phyloP scores from a whole-genome alignment of 2,797 vertebrate genomes.

The Stomatorhinus walkeri region DNA sequence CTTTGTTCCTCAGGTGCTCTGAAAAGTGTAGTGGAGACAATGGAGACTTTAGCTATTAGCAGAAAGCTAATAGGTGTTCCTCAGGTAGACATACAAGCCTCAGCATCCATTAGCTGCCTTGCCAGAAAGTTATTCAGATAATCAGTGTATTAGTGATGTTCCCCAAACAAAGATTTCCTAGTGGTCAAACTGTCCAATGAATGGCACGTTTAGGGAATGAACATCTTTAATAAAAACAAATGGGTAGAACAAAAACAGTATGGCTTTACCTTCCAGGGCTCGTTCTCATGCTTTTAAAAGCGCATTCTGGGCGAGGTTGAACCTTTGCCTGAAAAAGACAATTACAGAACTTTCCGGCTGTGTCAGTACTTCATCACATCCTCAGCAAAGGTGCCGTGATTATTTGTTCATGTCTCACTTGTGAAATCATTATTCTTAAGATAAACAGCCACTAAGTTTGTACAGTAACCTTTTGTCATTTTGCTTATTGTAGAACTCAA shows the following conservation, averaged over 20 bases:
- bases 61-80: background rate
- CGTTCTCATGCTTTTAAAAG: background rate
- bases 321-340: background rate
- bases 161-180: constrained; percentile 11
- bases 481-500: background rate
- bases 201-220: constrained; percentile 28
- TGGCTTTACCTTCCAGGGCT: constrained; percentile 13
- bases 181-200: constrained; percentile 30
- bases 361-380: background rate
- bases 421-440: background rate
- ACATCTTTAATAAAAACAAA: constrained; percentile 26
- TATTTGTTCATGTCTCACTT: constrained; percentile 19
- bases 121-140: background rate
- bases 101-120: background rate
- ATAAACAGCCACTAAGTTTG: background rate
- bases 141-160: background rate
- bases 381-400: background rate
- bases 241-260: constrained; percentile 17
- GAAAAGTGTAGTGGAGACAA: constrained; percentile 63
- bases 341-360: background rate
- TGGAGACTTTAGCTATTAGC: background rate
- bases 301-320: background rate
- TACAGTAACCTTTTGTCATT: background rate
- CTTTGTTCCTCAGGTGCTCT: constrained; percentile 57
- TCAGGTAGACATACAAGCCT: background rate